Conservation (phyloP, 2,797 vertebrate species). For the Phaenicophaeus curvirostris region DNA sequence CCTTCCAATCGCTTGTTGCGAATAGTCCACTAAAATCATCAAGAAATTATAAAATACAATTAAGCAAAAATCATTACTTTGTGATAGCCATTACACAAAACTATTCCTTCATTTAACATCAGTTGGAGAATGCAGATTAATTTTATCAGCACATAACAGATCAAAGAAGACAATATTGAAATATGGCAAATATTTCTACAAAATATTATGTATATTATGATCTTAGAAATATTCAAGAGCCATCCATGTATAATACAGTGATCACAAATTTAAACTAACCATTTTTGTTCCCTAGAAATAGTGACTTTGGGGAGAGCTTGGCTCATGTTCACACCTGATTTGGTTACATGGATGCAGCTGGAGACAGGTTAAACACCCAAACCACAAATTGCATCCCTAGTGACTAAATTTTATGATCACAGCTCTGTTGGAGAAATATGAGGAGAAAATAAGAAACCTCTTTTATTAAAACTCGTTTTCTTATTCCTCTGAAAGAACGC, state of each 20-base stretch:
- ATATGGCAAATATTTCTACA: background rate
- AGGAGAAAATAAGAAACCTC: background rate
- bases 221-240: background rate
- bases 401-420: background rate
- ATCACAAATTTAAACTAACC: background rate
- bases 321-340: background rate
- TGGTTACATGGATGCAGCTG: background rate
- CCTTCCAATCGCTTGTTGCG: background rate
- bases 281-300: background rate
- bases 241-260: background rate
- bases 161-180: background rate
- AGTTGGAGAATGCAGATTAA: background rate
- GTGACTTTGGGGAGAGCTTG: background rate
- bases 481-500: background rate
- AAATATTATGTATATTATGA: accelerated
- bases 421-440: background rate
- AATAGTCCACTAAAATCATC: background rate
- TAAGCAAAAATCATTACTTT: background rate
- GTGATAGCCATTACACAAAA: background rate
- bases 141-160: background rate
- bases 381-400: background rate
- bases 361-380: background rate
- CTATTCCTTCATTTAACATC: background rate
- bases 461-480: background rate
- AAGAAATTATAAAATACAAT: conserved; percentile 40